phyloP scores from a whole-genome alignment of 2,113 vertebrate genomes.

The Clarias macrocephalus region DNA sequence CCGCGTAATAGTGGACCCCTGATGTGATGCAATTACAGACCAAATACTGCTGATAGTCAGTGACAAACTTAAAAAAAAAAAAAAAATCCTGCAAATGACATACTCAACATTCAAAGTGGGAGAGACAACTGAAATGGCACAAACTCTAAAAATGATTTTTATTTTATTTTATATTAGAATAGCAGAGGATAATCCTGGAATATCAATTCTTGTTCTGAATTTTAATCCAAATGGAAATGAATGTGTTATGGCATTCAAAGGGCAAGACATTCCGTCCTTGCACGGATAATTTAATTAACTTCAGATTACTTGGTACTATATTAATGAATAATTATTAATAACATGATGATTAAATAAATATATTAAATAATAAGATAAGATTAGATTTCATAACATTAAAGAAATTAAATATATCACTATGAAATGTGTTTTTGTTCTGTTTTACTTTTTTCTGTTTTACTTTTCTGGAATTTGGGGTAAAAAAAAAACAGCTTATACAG shows the following conservation, averaged over 20 bases:
- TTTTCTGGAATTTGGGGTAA: neutral
- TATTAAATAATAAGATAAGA: neutral
- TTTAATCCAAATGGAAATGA: neutral
- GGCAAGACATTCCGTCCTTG: neutral
- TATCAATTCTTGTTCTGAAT: neutral
- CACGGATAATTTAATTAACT: neutral
- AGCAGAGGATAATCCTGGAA: neutral
- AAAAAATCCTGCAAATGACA: neutral
- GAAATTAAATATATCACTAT: neutral
- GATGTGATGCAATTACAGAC: neutral
- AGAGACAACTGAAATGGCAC: neutral
- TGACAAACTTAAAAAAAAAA: neutral
- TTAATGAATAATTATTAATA: neutral
- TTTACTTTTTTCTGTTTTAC: neutral
- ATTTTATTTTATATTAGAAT: neutral
- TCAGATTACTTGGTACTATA: neutral
- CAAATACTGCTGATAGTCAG: neutral
- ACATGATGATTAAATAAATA: neutral
- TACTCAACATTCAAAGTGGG: neutral
- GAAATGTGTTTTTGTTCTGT: neutral
- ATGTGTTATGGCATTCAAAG: neutral
- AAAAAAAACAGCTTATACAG: slow-evolving; percentile 23
- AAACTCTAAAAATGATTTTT: neutral
- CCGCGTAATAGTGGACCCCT: neutral
- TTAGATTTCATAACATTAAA: neutral